phyloP scores from a whole-genome alignment of 2,888 invertebrate genomes.

The Diaperis boleti region DNA sequence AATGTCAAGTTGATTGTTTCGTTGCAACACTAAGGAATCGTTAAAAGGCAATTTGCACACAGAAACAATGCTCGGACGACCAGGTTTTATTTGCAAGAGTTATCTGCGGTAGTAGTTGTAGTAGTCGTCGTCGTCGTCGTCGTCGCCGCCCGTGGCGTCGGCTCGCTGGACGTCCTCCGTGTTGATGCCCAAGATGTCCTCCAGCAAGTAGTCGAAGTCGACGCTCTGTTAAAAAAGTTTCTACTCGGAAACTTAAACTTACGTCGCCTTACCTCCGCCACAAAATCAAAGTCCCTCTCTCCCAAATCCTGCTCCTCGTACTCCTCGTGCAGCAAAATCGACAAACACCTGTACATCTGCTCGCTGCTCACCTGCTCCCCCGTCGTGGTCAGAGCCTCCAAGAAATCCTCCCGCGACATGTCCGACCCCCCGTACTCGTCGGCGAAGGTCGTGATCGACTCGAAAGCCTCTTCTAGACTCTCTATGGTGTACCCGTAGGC shows the following conservation, averaged over 20 bases:
- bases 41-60: background rate
- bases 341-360: slow-evolving; percentile 53
- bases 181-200: too few relatives aligned
- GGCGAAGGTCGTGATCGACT: slow-evolving; percentile 54
- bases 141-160: too few relatives aligned
- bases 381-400: slow-evolving; percentile 52
- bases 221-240: too few relatives aligned
- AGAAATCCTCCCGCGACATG: slow-evolving; percentile 52
- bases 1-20: too few relatives aligned
- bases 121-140: too few relatives aligned
- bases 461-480: slow-evolving; percentile 68
- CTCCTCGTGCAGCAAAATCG: slow-evolving; percentile 51
- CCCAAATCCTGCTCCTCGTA: slow-evolving; percentile 5
- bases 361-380: slow-evolving; percentile 54
- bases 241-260: too few relatives aligned
- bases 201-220: too few relatives aligned
- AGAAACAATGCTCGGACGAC: background rate
- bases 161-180: too few relatives aligned
- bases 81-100: too few relatives aligned
- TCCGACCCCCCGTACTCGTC: slow-evolving; percentile 40
- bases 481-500: slow-evolving; percentile 69
- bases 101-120: too few relatives aligned
- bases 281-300: slow-evolving; percentile 52
- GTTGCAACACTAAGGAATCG: background rate
- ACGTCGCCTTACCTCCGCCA: slow-evolving; percentile 55